A percentile compares a stretch with the other conserved stretches of the same genome.
These are phyloP conservation scores for Trichosurus vulpecula DNA, from an alignment of 2,797 vertebrate genomes.

Conservation along the genomic window DNA sequence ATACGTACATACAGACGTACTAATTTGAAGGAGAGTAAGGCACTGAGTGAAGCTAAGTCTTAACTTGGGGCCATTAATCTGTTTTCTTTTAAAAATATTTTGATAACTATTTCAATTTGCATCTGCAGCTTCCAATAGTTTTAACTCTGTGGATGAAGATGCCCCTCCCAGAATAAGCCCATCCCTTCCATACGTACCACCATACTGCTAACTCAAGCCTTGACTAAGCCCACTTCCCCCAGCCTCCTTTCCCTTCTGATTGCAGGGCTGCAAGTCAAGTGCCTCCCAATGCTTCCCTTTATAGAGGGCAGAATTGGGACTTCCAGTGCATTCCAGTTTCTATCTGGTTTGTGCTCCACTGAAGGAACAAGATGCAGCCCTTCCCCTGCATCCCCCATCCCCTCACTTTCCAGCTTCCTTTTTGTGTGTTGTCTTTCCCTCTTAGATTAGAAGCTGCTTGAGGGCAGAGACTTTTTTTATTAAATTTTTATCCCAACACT, in stretches of 20 bases:
- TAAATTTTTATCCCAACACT: too few species aligned
- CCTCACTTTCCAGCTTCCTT: too few species aligned
- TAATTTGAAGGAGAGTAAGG: neutral
- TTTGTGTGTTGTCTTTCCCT: too few species aligned
- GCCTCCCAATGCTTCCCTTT: neutral
- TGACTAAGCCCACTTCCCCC: neutral
- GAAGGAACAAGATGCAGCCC: too few species aligned
- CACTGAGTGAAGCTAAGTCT: neutral
- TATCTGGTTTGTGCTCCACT: too few species aligned
- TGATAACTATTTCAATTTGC: neutral
- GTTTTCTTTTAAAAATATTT: neutral
- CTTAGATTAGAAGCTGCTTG: too few species aligned
- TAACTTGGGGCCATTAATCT: neutral
- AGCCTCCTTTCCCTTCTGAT: neutral
- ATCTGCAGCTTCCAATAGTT: neutral
- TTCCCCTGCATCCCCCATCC: too few species aligned
- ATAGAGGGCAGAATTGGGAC: too few species aligned
- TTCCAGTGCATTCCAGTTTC: too few species aligned
- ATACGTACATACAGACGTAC: too few species aligned
- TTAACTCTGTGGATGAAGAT: neutral
- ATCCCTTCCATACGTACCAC: neutral
- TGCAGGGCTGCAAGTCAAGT: neutral
- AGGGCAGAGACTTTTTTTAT: too few species aligned
- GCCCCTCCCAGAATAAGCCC: neutral
- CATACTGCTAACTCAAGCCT: neutral